Conservation (phyloP, 2,113 vertebrate genomes). For the Geococcyx californianus region DNA sequence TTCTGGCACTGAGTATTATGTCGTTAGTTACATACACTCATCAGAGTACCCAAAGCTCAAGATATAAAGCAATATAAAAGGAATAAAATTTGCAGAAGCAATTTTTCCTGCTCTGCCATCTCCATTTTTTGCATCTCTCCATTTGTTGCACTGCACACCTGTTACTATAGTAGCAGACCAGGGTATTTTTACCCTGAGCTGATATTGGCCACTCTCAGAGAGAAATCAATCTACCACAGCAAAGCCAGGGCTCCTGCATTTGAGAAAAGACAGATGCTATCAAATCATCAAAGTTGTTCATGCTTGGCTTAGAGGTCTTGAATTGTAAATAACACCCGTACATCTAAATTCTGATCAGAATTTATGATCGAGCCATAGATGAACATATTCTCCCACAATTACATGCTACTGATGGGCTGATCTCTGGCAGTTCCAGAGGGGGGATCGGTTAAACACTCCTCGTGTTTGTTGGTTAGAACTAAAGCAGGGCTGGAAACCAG, state of each 20-base stretch:
- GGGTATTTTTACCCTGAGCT: not conserved
- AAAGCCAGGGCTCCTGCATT: not conserved
- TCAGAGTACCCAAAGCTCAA: not conserved
- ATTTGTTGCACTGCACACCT: not conserved
- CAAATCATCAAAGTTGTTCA: not conserved
- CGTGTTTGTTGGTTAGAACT: not conserved
- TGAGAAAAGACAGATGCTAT: conserved; percentile 28
- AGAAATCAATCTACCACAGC: conserved; percentile 1
- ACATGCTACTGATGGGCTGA: not conserved
- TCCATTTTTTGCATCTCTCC: not conserved
- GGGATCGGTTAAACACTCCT: not conserved
- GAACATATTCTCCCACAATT: not conserved
- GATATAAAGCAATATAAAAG: not conserved
- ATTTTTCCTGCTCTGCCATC: not conserved
- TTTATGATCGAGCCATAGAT: not conserved
- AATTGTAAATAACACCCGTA: not conserved
- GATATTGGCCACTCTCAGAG: not conserved
- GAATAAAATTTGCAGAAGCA: not conserved
- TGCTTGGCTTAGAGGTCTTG: not conserved
- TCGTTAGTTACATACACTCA: not conserved
- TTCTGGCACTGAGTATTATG: not conserved
- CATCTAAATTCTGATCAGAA: conserved; percentile 21
- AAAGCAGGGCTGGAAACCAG: not conserved
- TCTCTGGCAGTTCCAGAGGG: not conserved
- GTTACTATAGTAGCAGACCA: not conserved